phyloP scores from a whole-genome alignment of 2,113 vertebrate species.

The Brevimyrus niger region DNA sequence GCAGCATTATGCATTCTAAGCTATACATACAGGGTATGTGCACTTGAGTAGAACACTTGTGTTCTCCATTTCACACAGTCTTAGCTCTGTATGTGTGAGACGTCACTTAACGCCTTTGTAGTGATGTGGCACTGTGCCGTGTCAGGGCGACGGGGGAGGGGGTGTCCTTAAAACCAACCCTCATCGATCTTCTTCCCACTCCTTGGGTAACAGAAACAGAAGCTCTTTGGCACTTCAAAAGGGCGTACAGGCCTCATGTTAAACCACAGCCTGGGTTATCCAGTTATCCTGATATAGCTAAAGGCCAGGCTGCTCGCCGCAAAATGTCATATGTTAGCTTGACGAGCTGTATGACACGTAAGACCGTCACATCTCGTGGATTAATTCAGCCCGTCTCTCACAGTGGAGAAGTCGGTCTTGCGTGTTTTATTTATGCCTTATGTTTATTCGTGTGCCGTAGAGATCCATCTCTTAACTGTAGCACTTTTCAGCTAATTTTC shows the following conservation, averaged over 20 bases:
- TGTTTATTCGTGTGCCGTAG: constrained; percentile 44
- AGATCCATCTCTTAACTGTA: constrained; percentile 38
- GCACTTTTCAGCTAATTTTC: constrained; percentile 46
- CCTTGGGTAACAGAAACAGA: not conserved
- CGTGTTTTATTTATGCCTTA: constrained; percentile 32
- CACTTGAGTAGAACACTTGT: not conserved
- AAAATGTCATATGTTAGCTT: constrained; percentile 26
- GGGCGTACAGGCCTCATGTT: constrained; percentile 16
- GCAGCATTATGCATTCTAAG: not conserved
- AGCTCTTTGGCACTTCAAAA: not conserved
- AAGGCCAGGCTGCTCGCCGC: constrained; percentile 27
- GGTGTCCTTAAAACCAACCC: not conserved
- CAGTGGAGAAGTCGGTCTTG: constrained; percentile 39
- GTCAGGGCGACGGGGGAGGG: not conserved
- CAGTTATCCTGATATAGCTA: constrained; percentile 21
- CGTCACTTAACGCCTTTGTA: not conserved
- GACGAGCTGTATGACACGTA: constrained; percentile 39
- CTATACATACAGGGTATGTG: not conserved
- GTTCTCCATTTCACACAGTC: not conserved
- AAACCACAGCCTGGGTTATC: constrained; percentile 11
- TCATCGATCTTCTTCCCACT: not conserved
- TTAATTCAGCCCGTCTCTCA: constrained; percentile 44
- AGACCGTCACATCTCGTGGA: constrained; percentile 34
- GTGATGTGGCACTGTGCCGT: not conserved
- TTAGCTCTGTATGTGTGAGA: not conserved